These are phyloP conservation scores for Alethe diademata DNA, from an alignment of 2,113 vertebrate genomes.

Conservation along the genomic window DNA sequence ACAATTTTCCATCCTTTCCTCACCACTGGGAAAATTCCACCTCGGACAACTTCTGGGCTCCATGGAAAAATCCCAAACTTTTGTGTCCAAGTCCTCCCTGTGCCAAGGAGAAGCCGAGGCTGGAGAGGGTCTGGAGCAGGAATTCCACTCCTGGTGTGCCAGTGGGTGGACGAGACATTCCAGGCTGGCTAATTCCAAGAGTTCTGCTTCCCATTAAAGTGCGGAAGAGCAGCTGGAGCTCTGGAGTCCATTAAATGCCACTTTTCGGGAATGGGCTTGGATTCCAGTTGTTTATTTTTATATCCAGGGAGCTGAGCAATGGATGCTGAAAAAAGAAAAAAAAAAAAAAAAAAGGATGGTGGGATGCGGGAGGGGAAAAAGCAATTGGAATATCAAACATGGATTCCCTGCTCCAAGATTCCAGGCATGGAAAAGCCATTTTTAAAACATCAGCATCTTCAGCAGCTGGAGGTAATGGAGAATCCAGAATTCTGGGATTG, in stretches of 20 bases:
- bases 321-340: background rate
- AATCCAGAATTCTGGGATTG: background rate
- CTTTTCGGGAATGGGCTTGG: background rate
- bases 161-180: background rate
- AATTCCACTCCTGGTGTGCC: background rate
- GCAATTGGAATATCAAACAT: background rate
- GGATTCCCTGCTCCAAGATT: background rate
- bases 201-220: background rate
- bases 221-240: background rate
- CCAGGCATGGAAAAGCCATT: background rate
- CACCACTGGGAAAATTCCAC: background rate
- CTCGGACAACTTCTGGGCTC: background rate
- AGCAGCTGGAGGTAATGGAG: background rate
- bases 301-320: background rate
- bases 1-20: background rate
- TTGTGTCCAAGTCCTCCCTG: background rate
- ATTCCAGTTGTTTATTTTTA: background rate
- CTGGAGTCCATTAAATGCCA: background rate
- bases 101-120: background rate
- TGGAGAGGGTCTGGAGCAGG: background rate
- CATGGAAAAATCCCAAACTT: rapidly evolving
- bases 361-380: background rate
- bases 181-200: background rate
- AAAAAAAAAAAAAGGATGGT: background rate
- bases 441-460: background rate